A percentile compares a stretch with the other conserved stretches of the same genome.
Conservation (phyloP, 2,797 vertebrate species). For the Megaceryle alcyon region DNA sequence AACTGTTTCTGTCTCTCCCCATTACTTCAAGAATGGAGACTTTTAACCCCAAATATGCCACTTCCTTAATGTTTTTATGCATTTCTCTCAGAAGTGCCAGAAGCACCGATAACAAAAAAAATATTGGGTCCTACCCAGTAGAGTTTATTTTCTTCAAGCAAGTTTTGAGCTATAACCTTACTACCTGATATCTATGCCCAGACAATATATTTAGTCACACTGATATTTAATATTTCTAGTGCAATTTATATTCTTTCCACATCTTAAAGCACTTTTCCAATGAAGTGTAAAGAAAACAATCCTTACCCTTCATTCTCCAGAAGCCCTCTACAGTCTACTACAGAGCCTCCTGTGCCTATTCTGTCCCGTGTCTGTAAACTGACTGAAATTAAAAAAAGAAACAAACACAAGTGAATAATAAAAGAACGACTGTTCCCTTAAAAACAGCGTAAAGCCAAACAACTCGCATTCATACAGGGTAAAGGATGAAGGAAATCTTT, state of each 20-base stretch:
- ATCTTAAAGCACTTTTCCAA: not conserved
- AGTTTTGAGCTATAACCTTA: not conserved
- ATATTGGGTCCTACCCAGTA: not conserved
- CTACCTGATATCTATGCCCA: not conserved
- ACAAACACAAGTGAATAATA: conserved; percentile 14
- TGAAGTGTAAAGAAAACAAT: not conserved
- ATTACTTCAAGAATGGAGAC: not conserved
- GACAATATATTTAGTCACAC: not conserved
- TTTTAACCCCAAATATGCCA: not conserved
- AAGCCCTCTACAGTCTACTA: conserved; percentile 96
- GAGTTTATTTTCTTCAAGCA: not conserved
- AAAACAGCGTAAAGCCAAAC: not conserved
- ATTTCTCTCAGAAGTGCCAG: not conserved
- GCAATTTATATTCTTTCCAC: not conserved
- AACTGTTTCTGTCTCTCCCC: not conserved
- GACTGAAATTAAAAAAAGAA: conserved; percentile 80
- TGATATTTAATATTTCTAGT: not conserved
- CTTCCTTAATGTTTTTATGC: not conserved
- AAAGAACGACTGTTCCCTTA: not conserved
- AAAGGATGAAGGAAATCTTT: not conserved
- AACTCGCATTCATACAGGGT: not conserved
- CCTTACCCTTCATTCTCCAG: conserved; percentile 96
- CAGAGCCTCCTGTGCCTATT: conserved; percentile 92
- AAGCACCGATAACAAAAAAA: not conserved
- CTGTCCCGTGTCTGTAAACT: conserved; percentile 97